phyloP scores from a whole-genome alignment of 2,113 vertebrate genomes.

The Carollia perspicillata region DNA sequence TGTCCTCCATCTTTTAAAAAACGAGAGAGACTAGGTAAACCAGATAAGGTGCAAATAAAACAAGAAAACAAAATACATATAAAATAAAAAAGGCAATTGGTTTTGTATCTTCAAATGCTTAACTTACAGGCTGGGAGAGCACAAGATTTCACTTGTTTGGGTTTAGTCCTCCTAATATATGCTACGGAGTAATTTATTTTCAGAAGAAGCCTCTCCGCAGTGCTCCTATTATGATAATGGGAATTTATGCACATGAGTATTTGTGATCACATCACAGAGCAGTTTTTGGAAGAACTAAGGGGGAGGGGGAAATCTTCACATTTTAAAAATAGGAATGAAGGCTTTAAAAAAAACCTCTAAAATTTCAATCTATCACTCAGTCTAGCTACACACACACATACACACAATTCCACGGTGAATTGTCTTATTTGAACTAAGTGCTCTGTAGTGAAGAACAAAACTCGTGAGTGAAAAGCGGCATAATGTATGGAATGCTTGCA shows the following conservation, averaged over 20 bases:
- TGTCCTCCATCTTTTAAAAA: conserved; percentile 52
- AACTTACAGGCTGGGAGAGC: conserved; percentile 48
- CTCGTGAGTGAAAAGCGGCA: conserved; percentile 77
- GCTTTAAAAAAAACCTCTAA: conserved; percentile 11
- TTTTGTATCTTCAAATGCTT: conserved; percentile 74
- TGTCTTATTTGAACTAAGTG: conserved; percentile 76
- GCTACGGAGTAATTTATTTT: conserved; percentile 70
- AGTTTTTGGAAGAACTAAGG: conserved; percentile 58
- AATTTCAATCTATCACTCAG: conserved; percentile 35
- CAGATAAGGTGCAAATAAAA: conserved; percentile 74
- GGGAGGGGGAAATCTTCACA: conserved; percentile 18
- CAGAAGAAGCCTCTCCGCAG: conserved; percentile 63
- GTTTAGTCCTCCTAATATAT: conserved; percentile 68
- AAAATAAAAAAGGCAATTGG: conserved; percentile 74
- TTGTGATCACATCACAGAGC: conserved; percentile 72
- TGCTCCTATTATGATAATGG: conserved; percentile 69
- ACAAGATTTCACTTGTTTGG: conserved; percentile 69
- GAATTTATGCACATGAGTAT: conserved; percentile 71
- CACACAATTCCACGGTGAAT: conserved; percentile 25
- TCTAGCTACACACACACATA: not conserved
- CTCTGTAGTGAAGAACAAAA: conserved; percentile 73
- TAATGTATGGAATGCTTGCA: conserved; percentile 75
- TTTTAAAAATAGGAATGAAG: conserved; percentile 52
- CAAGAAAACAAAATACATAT: conserved; percentile 57
- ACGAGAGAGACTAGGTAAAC: conserved; percentile 59